Evolutionary conservation across 2,888 invertebrate genomes (phyloP).

Genomic region (Silvanus unidentatus): DNA sequence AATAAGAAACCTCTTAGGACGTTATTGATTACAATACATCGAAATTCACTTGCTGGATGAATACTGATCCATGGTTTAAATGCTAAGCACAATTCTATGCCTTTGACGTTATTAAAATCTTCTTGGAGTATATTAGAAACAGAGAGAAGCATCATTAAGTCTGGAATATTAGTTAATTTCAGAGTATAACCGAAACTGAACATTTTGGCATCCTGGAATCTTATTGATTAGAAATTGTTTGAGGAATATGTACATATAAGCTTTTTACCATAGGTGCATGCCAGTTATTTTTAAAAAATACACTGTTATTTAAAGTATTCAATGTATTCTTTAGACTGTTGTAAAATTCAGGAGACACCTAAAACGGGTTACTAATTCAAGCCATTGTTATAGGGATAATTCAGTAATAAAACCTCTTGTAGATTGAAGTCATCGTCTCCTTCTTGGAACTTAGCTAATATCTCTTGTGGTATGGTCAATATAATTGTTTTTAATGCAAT

Average conservation of each 20-base stretch:
- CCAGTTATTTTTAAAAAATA: slow-evolving; percentile 44
- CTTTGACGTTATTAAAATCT: slow-evolving; percentile 34
- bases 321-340: slow-evolving; percentile 34
- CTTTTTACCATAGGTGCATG: slow-evolving; percentile 39
- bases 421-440: slow-evolving; percentile 13
- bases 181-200: slow-evolving; percentile 40
- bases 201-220: slow-evolving; percentile 40
- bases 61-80: slow-evolving; percentile 40
- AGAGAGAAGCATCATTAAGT: slow-evolving; percentile 36
- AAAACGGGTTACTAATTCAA: not conserved
- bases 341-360: slow-evolving; percentile 21
- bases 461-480: slow-evolving; percentile 29
- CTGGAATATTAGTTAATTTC: slow-evolving; percentile 35
- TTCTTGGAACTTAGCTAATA: slow-evolving; percentile 16
- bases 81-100: slow-evolving; percentile 34
- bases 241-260: too few relatives aligned
- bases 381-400: not conserved
- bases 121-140: slow-evolving; percentile 35
- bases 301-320: slow-evolving; percentile 29
- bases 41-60: slow-evolving; percentile 43
- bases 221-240: slow-evolving; percentile 1
- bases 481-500: slow-evolving; percentile 33
- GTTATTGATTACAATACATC: slow-evolving; percentile 42
- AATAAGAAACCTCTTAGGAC: slow-evolving; percentile 29
- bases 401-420: slow-evolving; percentile 11